Conservation (phyloP, 2,113 vertebrate species). For the Semicossyphus pulcher region DNA sequence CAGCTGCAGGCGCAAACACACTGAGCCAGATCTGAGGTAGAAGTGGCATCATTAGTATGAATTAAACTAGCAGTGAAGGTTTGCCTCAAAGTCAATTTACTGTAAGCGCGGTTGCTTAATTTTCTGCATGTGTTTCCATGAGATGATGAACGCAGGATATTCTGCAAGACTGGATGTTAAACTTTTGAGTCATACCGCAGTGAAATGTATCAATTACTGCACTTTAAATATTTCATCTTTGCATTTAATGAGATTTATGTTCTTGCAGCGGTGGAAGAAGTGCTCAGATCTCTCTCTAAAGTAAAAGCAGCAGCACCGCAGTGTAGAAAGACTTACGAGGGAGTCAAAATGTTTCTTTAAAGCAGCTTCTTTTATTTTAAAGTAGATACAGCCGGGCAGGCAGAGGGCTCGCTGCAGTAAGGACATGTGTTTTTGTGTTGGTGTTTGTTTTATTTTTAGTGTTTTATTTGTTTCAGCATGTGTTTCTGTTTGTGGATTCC, state of each 20-base stretch:
- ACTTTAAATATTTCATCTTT: slow-evolving; percentile 24
- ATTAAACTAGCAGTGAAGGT: slow-evolving; percentile 17
- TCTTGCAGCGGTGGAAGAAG: neutral
- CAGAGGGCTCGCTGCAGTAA: neutral
- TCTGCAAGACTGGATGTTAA: slow-evolving; percentile 11
- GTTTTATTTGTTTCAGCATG: neutral
- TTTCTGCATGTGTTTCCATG: slow-evolving; percentile 30
- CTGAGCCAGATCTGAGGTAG: slow-evolving; percentile 25
- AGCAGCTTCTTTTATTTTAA: neutral
- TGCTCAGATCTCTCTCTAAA: neutral
- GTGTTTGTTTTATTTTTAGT: slow-evolving; percentile 7
- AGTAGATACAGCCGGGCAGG: neutral
- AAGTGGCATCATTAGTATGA: slow-evolving; percentile 38
- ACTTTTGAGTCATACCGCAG: slow-evolving; percentile 36
- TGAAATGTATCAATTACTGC: neutral
- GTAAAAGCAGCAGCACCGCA: neutral
- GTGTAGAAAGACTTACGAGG: neutral
- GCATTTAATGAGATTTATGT: slow-evolving; percentile 2
- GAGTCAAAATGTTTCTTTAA: neutral
- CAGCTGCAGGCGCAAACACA: slow-evolving; percentile 57
- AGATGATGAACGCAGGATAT: neutral
- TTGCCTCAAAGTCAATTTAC: slow-evolving; percentile 11
- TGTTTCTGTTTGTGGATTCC: slow-evolving; percentile 7
- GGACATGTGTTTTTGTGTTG: neutral
- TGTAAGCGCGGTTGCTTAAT: slow-evolving; percentile 18